Conservation (phyloP, 1,140 invertebrate genomes). For the Sycophila sp. region DNA sequence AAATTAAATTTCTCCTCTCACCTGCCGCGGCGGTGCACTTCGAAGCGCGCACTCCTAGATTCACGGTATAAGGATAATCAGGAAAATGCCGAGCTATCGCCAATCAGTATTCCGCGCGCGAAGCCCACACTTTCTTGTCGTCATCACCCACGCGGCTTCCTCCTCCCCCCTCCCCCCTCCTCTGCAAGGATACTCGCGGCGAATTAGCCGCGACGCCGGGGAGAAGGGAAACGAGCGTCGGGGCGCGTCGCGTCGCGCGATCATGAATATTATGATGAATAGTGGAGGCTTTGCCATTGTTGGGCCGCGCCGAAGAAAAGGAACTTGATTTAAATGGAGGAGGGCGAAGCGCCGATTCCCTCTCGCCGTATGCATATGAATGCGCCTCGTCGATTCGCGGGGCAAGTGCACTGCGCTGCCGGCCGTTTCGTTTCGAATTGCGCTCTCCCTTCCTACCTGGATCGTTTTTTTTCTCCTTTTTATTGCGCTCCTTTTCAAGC, state of each 20-base stretch:
- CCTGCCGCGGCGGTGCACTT: no score
- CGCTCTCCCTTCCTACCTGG: no score
- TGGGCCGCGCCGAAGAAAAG: constrained; percentile 17
- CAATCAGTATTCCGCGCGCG: constrained; percentile 30
- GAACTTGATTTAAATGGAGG: constrained; percentile 32
- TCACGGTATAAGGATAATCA: constrained; percentile 35
- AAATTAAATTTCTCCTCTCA: neutral
- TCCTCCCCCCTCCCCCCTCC: neutral
- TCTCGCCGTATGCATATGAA: constrained; percentile 36
- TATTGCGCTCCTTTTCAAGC: no score
- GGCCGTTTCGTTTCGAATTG: neutral
- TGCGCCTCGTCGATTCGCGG: constrained; percentile 11
- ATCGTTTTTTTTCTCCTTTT: no score
- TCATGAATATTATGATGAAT: constrained; percentile 40
- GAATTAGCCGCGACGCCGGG: neutral
- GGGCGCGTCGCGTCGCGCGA: constrained; percentile 6
- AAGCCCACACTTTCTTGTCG: constrained; percentile 18
- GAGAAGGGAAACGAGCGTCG: neutral
- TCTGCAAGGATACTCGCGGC: neutral
- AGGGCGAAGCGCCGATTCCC: constrained; percentile 23
- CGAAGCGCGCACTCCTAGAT: no score
- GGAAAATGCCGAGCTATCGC: constrained; percentile 11
- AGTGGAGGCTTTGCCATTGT: constrained; percentile 30
- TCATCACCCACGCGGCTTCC: neutral
- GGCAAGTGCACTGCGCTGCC: neutral